These are phyloP conservation scores for Elaphurus davidianus DNA, from an alignment of 2,113 vertebrate species.

Conservation along the genomic window DNA sequence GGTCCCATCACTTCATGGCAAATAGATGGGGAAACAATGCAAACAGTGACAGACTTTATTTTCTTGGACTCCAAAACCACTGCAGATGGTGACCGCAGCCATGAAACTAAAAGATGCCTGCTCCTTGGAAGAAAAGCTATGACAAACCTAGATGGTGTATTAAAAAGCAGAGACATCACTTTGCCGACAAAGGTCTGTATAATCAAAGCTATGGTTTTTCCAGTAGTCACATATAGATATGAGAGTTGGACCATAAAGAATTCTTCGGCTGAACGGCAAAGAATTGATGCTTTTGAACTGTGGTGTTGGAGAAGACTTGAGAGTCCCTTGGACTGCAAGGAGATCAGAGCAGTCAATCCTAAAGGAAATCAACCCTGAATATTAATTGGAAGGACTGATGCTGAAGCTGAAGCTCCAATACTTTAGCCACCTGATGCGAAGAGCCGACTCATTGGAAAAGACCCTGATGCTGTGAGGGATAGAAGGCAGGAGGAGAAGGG, in stretches of 20 bases:
- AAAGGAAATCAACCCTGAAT: background rate
- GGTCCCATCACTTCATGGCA: background rate
- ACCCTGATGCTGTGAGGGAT: background rate
- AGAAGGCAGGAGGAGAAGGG: background rate
- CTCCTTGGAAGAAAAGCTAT: background rate
- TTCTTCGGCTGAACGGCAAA: accelerated
- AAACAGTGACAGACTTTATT: background rate
- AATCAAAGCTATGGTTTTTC: background rate
- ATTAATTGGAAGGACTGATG: background rate
- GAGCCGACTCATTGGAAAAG: background rate
- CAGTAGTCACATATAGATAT: background rate
- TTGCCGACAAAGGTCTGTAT: background rate
- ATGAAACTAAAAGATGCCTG: background rate
- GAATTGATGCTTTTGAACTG: background rate
- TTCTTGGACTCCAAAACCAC: background rate
- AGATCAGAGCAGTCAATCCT: background rate
- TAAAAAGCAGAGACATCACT: background rate
- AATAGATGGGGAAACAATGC: background rate
- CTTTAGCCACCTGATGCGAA: background rate
- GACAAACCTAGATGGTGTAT: background rate
- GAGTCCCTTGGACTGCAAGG: background rate
- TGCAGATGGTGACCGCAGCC: background rate
- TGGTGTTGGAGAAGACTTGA: background rate
- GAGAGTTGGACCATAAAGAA: background rate
- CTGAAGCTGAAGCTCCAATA: background rate